Base-by-base conservation (phyloP, 2,888 invertebrate genomes). In the Drosophila aldrichi region DNA sequence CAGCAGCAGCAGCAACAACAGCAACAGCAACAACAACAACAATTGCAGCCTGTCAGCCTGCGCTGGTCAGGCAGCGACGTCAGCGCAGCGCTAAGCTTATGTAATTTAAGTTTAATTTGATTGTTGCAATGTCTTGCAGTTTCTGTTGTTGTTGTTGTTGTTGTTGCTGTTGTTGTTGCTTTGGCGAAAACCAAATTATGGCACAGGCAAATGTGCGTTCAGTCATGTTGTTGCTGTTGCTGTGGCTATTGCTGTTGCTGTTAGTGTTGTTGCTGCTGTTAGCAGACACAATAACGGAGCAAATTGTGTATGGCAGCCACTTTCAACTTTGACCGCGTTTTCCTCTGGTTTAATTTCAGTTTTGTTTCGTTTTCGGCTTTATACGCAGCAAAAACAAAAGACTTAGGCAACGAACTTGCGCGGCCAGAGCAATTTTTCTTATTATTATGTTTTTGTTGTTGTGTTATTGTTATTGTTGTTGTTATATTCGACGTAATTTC, bases 71-170 rank as follows among this genome's bases (percentile, higher is more conserved):
- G 25, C 57, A 54, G 32, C 52, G 67, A 22, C 60, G 60, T 16
- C 60, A 46, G 2, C 41, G 34, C 67, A 63, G 64, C 63, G 44
- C 54, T 36, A 29, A 48, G 67, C 87, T 85, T 85, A 90, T 89
- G 89, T 85, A 85, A 85, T 87, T 70, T 80, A 86, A 77, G 57
- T 90, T 90, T 85, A 88, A 85, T 85, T 85, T 85, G 89, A 90
- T 90, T 84, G 84, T 90, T 84, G 84, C 84, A 84, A 84, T 84
- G 90, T 73, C 89, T 84, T 90, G 89, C 84, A 84, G 87, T 90
- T 89, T 84, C 77, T 73, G 18, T 49, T 58, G 46, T 77, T 73
- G 18, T 49, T 58, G 46, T 48, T 57, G 22, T 25, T 29, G 29
- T 29, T 29, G 29, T 60, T 57, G 22, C n/a, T n/a, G n/a, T n/a